Conservation (phyloP, 2,113 vertebrate genomes). For the Thalassoma bifasciatum region DNA sequence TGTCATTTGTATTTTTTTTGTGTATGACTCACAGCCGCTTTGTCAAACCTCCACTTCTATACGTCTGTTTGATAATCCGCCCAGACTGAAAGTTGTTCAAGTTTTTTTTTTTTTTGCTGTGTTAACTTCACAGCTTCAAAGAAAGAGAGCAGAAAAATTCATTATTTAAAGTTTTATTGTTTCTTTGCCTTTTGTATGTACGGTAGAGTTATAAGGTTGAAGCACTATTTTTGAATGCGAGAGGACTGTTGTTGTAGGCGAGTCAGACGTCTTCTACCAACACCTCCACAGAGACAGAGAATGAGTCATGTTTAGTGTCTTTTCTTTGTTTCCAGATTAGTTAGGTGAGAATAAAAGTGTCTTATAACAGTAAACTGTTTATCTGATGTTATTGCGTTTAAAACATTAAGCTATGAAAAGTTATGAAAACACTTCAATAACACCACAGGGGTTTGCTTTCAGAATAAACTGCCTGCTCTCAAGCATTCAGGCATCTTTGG, state of each 20-base stretch:
- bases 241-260: conserved; percentile 16
- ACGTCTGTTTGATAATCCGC: not conserved
- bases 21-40: too few species aligned
- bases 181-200: not conserved
- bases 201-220: not conserved
- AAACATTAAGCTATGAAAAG: not conserved
- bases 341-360: conserved; percentile 10
- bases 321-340: conserved; percentile 39
- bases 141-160: not conserved
- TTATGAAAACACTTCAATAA: not conserved
- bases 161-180: not conserved
- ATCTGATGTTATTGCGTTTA: not conserved
- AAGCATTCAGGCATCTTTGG: not conserved
- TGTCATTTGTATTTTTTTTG: too few species aligned
- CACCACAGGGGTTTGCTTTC: not conserved
- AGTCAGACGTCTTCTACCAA: conserved; percentile 31
- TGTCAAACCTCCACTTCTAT: too few species aligned
- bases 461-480: conserved; percentile 2
- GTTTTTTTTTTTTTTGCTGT: not conserved
- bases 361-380: not conserved
- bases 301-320: conserved; percentile 16
- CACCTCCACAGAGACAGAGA: conserved; percentile 21
- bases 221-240: conserved; percentile 34
- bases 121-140: not conserved
- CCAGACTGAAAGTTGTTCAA: not conserved